Evolutionary conservation across 2,113 vertebrate genomes (phyloP).

Genomic region (Clarias macrocephalus): DNA sequence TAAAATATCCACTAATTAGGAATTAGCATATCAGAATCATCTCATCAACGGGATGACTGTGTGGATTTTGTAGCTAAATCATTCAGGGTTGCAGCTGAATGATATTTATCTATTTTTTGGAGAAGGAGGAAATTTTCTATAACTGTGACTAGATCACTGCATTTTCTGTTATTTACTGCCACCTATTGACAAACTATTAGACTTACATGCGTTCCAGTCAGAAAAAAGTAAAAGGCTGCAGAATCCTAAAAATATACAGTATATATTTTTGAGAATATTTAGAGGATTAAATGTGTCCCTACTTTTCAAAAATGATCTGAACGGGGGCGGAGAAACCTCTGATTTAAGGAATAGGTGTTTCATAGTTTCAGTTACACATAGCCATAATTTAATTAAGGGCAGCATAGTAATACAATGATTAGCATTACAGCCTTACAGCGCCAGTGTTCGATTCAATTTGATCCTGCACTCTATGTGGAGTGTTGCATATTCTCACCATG

Average conservation of each 20-base stretch:
- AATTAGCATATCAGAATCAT: not conserved
- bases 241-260: not conserved
- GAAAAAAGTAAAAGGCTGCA: not conserved
- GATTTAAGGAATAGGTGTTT: not conserved
- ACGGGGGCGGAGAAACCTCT: not conserved
- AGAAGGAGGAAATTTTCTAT: not conserved
- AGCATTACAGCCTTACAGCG: not conserved
- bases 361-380: not conserved
- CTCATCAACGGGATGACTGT: not conserved
- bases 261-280: not conserved
- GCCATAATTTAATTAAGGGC: not conserved
- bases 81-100: not conserved
- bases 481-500: not conserved
- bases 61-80: not conserved
- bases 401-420: not conserved
- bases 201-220: not conserved
- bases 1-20: not conserved
- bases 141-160: too few species aligned
- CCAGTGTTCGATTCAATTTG: not conserved
- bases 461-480: not conserved
- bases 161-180: constrained; percentile 28
- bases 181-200: constrained; percentile 13
- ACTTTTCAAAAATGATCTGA: not conserved
- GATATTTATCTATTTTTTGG: not conserved
- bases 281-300: not conserved